Percentiles rank a stretch among this genome's conserved stretches.
phyloP scores from a whole-genome alignment of 1,140 invertebrate species.

The Heliothis subflexa region DNA sequence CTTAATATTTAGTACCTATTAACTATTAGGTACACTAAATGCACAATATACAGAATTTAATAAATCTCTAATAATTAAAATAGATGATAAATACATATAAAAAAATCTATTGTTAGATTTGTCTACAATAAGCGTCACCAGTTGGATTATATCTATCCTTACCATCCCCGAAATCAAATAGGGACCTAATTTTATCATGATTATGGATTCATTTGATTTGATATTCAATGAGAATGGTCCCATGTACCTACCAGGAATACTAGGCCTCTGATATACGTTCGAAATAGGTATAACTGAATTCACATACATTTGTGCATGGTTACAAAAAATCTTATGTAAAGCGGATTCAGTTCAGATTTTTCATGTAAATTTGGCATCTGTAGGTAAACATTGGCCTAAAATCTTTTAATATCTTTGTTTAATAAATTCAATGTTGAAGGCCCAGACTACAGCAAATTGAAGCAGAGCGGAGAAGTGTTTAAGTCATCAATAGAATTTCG shows the following conservation, averaged over 20 bases:
- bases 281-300: slow-evolving; percentile 36
- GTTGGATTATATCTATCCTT: slow-evolving; percentile 76
- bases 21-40: slow-evolving; percentile 71
- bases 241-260: slow-evolving; percentile 74
- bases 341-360: slow-evolving; percentile 36
- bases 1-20: slow-evolving; percentile 48
- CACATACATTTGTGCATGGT: slow-evolving; percentile 1
- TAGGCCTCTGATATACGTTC: slow-evolving; percentile 63
- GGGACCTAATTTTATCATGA: slow-evolving; percentile 74
- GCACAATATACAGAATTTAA: slow-evolving; percentile 76
- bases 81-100: slow-evolving; percentile 80
- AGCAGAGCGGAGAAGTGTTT: too few species aligned
- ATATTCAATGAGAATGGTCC: slow-evolving; percentile 83
- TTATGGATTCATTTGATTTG: slow-evolving; percentile 76
- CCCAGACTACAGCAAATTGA: too few species aligned
- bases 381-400: slow-evolving; percentile 58
- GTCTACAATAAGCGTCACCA: slow-evolving; percentile 83
- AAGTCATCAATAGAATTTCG: too few species aligned
- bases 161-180: slow-evolving; percentile 73
- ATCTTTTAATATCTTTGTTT: slow-evolving; percentile 48
- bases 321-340: slow-evolving; percentile 18
- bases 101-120: slow-evolving; percentile 80
- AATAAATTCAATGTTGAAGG: slow-evolving; percentile 46
- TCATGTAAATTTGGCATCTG: slow-evolving; percentile 58
- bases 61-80: slow-evolving; percentile 68